Base-by-base conservation (phyloP, 2,888 invertebrate species). In the Thera britannica region DNA sequence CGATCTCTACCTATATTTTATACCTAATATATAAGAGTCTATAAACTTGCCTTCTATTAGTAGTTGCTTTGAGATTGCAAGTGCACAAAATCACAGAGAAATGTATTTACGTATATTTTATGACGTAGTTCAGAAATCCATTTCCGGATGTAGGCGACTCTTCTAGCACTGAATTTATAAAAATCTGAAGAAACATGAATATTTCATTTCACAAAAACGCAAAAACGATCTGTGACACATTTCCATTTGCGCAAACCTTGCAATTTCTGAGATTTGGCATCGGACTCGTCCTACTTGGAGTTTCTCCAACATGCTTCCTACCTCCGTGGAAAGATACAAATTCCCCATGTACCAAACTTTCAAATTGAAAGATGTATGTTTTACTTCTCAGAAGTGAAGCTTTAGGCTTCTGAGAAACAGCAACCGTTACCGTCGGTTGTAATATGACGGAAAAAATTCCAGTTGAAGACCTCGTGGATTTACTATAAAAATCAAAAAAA, bases 351-450 rank as follows among this genome's bases (percentile, higher is more conserved):
- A 72, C 67, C 23, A 76, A 78, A 77, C 77, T 78, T 78, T 72
- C 67, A 78, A 79, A 78, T 73, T 79, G 79, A 77, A 79, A 78
- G 76, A 79, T 77, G 76, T 72, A 81, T 79, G 77, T 72, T 72
- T 71, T 61, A 54, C 52, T 49, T 48, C 38, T 38, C 38, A 38
- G 59, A 34, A 35, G 8, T 55, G 11, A 12, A 61, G 44, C 35
- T 38, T 58, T n/a, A 7, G 8, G 3, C 54, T 55, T 12, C 35
- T 55, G 9, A n/a, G 44, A 55, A 11, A 23, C 3, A 0, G 11
- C 3, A 3, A 34, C 36, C 38, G 60, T 52, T 11, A n/a, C 3
- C 3, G n/a, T 48, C 3, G 48, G n/a, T n/a, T n/a, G 3, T 3
- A 2, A 48, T 48, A 8, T 9, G 3, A 6, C 38, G 38, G 6